Base-by-base conservation (phyloP, 1,140 invertebrate genomes). In the Drosophila kepulauana region DNA sequence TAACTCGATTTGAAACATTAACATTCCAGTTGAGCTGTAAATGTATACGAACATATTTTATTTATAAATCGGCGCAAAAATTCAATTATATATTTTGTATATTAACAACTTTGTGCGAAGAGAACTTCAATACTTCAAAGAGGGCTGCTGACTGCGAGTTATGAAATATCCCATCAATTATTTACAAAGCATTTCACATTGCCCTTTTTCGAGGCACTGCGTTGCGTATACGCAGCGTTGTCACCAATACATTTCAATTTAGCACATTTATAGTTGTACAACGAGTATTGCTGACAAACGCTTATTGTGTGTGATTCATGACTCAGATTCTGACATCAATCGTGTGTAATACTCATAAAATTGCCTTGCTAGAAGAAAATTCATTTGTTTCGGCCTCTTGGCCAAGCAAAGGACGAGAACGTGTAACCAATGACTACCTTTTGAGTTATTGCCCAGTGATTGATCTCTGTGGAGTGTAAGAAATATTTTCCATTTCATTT, bases 381-480 rank as follows among this genome's bases (percentile, higher is more conserved):
- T 54, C 61, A 68, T 67, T 66, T 62, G 61, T 63, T 56, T 45
- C 57, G 56, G 58, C 63, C 63, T 57, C 54, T 77, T 68, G 62
- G 58, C 58, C 45, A 56, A 73, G 68, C 58, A 63, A 67, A 77
- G 1, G 30, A 5, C 38, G 6, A 16, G 11, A 51, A 3, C 28
- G 13, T 35, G 59, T 58, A 25, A 5, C 30, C 52, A 33, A 41
- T 65, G 62, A 43, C 54, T 65, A 72, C 69, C 61, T 65, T 65
- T 48, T 54, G 43, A 64, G 46, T 69, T 52, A 54, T 62, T 64
- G 59, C 52, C 52, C 41, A 25, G 5, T 65, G 69, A 72, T 72
- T 72, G 69, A 72, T 65, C 45, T 41, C 11, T 0, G 0, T 7
- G 15, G 5, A 62, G 48, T 62, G 28, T 59, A 28, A 62, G 59